Evolutionary conservation across 1,140 invertebrate species (phyloP), one percentile per base, ranked within the genome.

Genomic region (Nixonia krombeini): DNA sequence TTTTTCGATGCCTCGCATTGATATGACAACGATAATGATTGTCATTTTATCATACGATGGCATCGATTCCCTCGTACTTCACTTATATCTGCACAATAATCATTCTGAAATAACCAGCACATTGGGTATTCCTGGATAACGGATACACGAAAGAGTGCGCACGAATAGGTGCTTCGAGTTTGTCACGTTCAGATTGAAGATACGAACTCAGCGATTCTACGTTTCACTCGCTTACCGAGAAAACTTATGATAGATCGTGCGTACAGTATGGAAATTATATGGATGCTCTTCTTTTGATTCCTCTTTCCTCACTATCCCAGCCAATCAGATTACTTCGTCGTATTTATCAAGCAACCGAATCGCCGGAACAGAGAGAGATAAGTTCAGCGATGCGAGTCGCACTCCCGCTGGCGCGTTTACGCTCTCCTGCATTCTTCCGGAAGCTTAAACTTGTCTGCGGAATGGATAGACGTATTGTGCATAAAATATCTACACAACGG

Each of bases 171-270:
- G 69, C 69, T 46, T 53, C 51, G 58, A 56, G 61, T 73, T 73
- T 69, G 58, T 75, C 69, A 67, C 67, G 67, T 69, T 73, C 59
- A 52, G 69, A 67, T 71, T 58, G 68, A 58, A 71, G 68, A 71
- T 71, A 66, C 68, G 55, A 62, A 66, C 62, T 71, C 68, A 71
- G 62, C 68, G 62, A 66, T 71, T 71, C 68, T 71, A 57, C 62
- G 58, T 71, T 71, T 71, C 68, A 63, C 53, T 63, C 62, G 62
- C 51, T 66, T 58, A 62, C n/a, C 47, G 42, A 38, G 57, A 21
- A 38, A 62, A 65, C 61, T 70, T 65, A 65, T 70, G 68, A 62
- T 70, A 57, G 68, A 70, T 70, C 68, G 68, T 66, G 57, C 68
- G 62, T 70, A 65, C 37, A n/a, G n/a, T 44, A 53, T 37, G 49